phyloP scores from a whole-genome alignment of 2,888 invertebrate species.

The Ypsolopha scabrella region DNA sequence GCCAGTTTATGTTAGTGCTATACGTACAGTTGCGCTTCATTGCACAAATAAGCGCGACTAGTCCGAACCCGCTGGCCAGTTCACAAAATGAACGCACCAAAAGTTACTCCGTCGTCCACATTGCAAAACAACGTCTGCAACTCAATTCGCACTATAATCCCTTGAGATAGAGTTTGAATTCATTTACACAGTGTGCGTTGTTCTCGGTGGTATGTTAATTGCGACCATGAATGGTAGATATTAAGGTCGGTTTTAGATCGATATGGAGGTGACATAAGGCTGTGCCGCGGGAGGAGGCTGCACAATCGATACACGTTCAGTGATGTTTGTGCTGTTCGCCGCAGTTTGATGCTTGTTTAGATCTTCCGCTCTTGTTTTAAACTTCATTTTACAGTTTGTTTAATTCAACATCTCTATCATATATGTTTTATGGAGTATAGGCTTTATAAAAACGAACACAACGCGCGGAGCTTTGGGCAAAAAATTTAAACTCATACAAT shows the following conservation, averaged over 20 bases:
- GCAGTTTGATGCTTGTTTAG: too few relatives aligned
- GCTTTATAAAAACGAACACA: too few relatives aligned
- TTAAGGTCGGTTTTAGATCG: constrained; percentile 11
- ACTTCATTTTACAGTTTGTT: too few relatives aligned
- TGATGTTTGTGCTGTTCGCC: constrained; percentile 1
- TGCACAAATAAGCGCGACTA: too few relatives aligned
- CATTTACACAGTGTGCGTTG: background rate
- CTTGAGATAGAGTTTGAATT: background rate
- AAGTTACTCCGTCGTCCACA: background rate
- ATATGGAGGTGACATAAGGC: constrained; percentile 4
- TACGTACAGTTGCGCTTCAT: too few relatives aligned
- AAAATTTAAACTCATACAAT: too few relatives aligned
- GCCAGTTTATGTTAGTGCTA: too few relatives aligned
- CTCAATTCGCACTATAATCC: background rate
- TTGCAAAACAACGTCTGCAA: background rate
- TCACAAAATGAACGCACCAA: background rate
- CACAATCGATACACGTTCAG: constrained; percentile 6
- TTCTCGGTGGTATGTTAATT: constrained; percentile 9
- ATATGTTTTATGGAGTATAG: too few relatives aligned
- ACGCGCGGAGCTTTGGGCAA: too few relatives aligned
- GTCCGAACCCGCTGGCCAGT: background rate
- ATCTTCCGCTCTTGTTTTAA: too few relatives aligned
- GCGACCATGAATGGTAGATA: constrained; percentile 9
- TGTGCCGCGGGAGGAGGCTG: too few relatives aligned
- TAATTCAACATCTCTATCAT: too few relatives aligned